phyloP scores from a whole-genome alignment of 2,113 vertebrate species.

The Chroicocephalus ridibundus region DNA sequence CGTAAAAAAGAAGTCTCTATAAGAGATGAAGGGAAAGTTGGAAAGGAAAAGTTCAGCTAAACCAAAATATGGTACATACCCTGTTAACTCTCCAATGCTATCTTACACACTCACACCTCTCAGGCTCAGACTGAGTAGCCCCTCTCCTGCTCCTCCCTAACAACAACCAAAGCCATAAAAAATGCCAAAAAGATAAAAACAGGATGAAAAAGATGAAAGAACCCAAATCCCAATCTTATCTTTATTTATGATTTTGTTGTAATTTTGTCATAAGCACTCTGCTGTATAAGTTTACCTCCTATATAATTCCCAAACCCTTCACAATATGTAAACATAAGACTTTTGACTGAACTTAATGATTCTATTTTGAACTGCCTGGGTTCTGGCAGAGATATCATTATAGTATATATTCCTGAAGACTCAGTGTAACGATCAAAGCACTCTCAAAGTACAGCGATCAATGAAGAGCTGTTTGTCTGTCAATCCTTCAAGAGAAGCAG shows the following conservation, averaged over 20 bases:
- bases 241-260: background rate
- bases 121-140: background rate
- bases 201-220: background rate
- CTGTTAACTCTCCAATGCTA: background rate
- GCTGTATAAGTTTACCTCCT: background rate
- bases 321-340: background rate
- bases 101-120: background rate
- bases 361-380: background rate
- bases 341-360: slow-evolving; percentile 30
- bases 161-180: background rate
- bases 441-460: slow-evolving; percentile 27
- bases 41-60: background rate
- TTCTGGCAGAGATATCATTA: slow-evolving; percentile 23
- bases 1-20: background rate
- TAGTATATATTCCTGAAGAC: slow-evolving; percentile 23
- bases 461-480: slow-evolving; percentile 47
- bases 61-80: background rate
- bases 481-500: slow-evolving; percentile 15
- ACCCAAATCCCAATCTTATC: background rate
- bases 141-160: background rate
- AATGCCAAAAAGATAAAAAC: background rate
- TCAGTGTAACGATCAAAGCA: slow-evolving; percentile 7
- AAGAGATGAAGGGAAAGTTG: background rate
- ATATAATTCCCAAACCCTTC: background rate
- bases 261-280: background rate